These are phyloP conservation scores for Graphium colonna DNA, from an alignment of 2,888 invertebrate genomes.

Conservation along the genomic window DNA sequence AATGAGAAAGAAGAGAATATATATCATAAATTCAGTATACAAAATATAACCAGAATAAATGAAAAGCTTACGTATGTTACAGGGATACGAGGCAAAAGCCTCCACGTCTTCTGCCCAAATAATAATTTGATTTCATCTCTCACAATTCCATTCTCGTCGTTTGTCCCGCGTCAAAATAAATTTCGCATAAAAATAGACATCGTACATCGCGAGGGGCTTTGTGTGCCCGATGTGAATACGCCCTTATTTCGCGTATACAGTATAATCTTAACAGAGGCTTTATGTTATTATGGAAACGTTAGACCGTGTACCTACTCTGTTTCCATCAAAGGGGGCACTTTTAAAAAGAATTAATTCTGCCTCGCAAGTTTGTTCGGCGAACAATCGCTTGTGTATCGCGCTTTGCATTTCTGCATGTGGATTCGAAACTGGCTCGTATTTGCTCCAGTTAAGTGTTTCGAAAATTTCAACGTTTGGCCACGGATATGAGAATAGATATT, in stretches of 20 bases:
- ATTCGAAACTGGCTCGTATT: not conserved
- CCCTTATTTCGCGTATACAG: not conserved
- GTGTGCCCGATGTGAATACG: slow-evolving; percentile 1
- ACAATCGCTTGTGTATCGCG: not conserved
- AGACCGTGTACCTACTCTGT: not conserved
- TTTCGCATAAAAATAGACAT: not conserved
- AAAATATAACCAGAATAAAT: no score
- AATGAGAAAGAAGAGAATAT: no score
- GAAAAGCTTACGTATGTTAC: not conserved
- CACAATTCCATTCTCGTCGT: not conserved
- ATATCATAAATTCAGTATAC: no score
- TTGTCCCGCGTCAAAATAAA: slow-evolving; percentile 1
- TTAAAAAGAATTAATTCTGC: slow-evolving; percentile 4
- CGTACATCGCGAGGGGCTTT: not conserved
- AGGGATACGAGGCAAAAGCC: not conserved
- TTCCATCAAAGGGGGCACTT: not conserved
- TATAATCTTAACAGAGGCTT: slow-evolving; percentile 4
- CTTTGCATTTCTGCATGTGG: not conserved
- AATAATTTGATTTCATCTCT: not conserved
- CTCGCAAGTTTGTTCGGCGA: not conserved
- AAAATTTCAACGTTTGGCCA: not conserved
- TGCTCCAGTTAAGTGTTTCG: not conserved
- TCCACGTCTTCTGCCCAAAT: not conserved
- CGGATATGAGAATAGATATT: no score
- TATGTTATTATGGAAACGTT: slow-evolving; percentile 3